These are phyloP conservation scores for Charanyca ferruginea DNA, from an alignment of 2,888 invertebrate species.

Conservation along the genomic window DNA sequence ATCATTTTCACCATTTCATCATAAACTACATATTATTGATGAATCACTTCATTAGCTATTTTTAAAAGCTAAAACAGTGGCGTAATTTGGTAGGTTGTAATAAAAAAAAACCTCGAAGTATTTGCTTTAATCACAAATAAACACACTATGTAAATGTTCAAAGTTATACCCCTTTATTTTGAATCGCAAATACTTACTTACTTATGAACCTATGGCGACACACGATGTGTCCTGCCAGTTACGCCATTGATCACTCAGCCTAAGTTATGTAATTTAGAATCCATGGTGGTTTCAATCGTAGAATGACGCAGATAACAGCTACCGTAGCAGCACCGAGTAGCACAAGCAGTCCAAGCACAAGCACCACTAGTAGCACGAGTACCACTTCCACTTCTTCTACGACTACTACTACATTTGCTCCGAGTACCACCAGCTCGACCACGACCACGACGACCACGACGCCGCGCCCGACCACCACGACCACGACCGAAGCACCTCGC, in stretches of 20 bases:
- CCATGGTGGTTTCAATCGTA: conserved; percentile 73
- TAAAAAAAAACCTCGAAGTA: not conserved
- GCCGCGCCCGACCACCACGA: conserved; percentile 73
- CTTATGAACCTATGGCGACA: not conserved
- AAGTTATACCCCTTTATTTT: not conserved
- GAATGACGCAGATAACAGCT: conserved; percentile 75
- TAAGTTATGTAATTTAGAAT: conserved; percentile 44
- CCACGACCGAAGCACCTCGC: conserved; percentile 74
- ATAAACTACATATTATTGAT: not conserved
- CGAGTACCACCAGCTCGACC: conserved; percentile 83
- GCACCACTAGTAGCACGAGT: conserved; percentile 81
- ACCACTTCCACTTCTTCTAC: conserved; percentile 79
- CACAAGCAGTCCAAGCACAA: conserved; percentile 74
- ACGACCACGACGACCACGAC: conserved; percentile 77
- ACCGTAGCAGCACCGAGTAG: conserved; percentile 77
- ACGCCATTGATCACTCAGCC: conserved; percentile 5
- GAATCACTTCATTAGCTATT: conserved; percentile 12
- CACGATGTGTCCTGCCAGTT: not conserved
- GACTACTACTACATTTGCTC: conserved; percentile 81
- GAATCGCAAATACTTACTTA: no score
- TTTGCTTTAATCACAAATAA: no score
- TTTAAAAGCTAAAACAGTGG: not conserved
- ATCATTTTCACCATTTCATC: not conserved
- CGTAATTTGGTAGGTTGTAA: not conserved
- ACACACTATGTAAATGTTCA: not conserved